Conservation (phyloP, 2,113 vertebrate genomes). For the Apistogramma diplotaenia region DNA sequence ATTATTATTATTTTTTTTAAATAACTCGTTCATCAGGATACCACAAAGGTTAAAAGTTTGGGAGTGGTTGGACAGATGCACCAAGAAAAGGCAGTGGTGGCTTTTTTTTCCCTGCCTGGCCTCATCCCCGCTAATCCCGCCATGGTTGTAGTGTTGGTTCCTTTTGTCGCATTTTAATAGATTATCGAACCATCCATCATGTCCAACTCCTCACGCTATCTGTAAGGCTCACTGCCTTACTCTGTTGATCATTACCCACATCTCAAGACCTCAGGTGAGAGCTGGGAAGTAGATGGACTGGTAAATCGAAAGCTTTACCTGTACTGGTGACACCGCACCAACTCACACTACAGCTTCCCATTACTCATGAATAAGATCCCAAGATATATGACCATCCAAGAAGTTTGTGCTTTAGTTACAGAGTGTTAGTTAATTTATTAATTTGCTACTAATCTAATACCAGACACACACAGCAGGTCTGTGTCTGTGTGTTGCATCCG, state of each 20-base stretch:
- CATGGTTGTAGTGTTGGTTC: neutral
- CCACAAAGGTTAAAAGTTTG: neutral
- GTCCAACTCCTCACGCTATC: neutral
- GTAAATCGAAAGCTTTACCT: neutral
- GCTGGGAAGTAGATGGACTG: neutral
- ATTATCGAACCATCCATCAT: neutral
- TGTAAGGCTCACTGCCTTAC: neutral
- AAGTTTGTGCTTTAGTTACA: neutral
- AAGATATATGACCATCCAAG: neutral
- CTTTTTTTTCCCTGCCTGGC: neutral
- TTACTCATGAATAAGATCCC: neutral
- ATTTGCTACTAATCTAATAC: neutral
- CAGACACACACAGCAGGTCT: neutral
- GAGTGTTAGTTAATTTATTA: neutral
- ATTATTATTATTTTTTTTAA: neutral
- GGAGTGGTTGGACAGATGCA: neutral
- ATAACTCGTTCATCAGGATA: neutral
- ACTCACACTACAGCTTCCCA: rapidly evolving
- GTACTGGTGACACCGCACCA: neutral
- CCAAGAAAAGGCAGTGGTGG: neutral
- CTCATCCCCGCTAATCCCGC: neutral
- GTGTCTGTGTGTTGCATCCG: neutral
- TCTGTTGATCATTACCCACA: neutral
- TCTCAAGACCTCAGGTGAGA: neutral
- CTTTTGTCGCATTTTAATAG: neutral